Evolutionary conservation across 2,797 vertebrate species (phyloP).

Genomic region (Platalea minor): DNA sequence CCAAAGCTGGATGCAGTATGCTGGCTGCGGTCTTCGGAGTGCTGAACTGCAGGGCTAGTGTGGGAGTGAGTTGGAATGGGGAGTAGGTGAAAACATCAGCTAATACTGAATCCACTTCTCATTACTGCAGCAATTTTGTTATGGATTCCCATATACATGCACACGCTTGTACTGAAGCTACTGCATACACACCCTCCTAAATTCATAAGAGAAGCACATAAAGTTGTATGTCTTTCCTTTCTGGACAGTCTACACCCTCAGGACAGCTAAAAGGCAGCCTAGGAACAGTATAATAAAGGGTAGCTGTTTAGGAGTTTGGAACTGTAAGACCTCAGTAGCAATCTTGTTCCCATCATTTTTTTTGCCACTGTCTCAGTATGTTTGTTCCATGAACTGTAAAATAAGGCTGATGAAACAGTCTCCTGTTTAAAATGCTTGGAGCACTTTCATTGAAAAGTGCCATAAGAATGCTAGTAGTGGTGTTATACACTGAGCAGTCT

Average conservation of each 20-base stretch:
- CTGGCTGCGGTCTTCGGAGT: neutral
- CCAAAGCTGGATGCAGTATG: neutral
- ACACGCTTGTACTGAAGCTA: neutral
- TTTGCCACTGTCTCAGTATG: neutral
- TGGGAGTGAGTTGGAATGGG: neutral
- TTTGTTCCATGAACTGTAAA: neutral
- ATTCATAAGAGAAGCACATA: neutral
- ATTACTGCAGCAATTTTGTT: neutral
- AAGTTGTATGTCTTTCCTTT: neutral
- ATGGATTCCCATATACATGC: neutral
- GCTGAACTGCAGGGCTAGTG: neutral
- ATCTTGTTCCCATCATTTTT: neutral
- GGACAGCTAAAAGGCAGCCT: neutral
- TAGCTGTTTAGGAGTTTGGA: neutral
- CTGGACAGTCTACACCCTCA: neutral
- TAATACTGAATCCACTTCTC: neutral
- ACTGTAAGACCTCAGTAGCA: neutral
- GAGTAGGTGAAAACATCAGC: neutral
- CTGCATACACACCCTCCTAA: neutral
- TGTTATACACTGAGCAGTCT: neutral
- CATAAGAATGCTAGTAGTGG: neutral
- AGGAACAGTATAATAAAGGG: neutral
- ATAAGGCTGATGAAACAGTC: neutral
- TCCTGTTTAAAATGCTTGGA: neutral
- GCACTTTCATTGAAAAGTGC: neutral